Conservation (phyloP, 2,797 vertebrate species). For the Argyrosomus regius region DNA sequence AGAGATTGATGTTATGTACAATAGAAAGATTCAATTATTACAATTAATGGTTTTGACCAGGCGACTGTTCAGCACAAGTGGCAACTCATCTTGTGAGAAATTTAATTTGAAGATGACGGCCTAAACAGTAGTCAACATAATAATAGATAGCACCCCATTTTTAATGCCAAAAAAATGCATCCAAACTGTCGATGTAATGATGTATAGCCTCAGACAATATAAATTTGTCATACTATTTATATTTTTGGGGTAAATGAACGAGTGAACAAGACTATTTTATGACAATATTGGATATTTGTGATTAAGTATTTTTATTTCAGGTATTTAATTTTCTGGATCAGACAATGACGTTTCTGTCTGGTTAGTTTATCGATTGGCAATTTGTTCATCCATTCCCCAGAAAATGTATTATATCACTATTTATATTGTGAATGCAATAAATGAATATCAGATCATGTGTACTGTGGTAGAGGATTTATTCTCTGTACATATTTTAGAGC, state of each 20-base stretch:
- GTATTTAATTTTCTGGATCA: not conserved
- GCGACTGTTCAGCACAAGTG: not conserved
- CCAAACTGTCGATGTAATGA: not conserved
- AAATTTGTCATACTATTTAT: not conserved
- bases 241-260: not conserved
- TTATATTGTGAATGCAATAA: not conserved
- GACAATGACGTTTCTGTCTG: not conserved
- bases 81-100: not conserved
- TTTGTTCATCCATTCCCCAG: not conserved
- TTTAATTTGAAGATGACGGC: not conserved
- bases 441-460: not conserved
- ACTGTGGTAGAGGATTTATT: not conserved
- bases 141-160: not conserved
- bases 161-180: not conserved
- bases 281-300: not conserved
- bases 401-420: conserved; percentile 1
- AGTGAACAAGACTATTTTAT: not conserved
- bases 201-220: not conserved
- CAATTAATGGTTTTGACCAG: not conserved
- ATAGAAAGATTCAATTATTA: not conserved
- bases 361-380: not conserved
- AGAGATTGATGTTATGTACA: not conserved
- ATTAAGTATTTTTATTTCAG: not conserved
- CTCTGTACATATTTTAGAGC: not conserved
- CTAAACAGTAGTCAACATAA: not conserved